Evolutionary conservation across 2,888 invertebrate species (phyloP).

Genomic region (Folsomia candida): DNA sequence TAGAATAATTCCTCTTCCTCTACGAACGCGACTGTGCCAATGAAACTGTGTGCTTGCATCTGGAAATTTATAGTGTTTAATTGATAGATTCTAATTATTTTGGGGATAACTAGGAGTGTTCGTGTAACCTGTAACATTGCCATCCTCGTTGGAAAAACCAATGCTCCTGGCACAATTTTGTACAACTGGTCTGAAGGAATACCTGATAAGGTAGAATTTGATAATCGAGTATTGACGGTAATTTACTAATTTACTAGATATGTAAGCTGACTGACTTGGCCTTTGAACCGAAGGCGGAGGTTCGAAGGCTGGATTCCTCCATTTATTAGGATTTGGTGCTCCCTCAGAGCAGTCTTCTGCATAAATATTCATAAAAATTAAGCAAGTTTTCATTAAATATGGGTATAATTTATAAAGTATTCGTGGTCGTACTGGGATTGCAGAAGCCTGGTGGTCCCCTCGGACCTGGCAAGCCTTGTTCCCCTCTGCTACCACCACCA

Average conservation of each 20-base stretch:
- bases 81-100: not conserved
- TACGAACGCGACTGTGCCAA: slow-evolving; percentile 11
- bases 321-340: too few relatives aligned
- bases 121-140: slow-evolving; percentile 9
- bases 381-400: too few relatives aligned
- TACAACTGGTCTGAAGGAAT: not conserved
- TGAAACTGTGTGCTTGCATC: slow-evolving; percentile 10
- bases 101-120: too few relatives aligned
- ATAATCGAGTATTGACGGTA: not conserved
- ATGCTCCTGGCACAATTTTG: slow-evolving; percentile 12
- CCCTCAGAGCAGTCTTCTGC: not conserved
- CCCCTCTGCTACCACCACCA: not conserved
- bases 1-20: slow-evolving; percentile 11
- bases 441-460: not conserved
- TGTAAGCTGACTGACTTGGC: too few relatives aligned
- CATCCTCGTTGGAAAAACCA: slow-evolving; percentile 3
- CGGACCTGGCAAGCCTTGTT: not conserved
- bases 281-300: too few relatives aligned
- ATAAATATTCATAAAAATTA: too few relatives aligned
- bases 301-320: too few relatives aligned
- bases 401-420: too few relatives aligned
- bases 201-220: not conserved
- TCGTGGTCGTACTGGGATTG: not conserved
- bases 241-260: not conserved
- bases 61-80: not conserved